Base-by-base conservation (phyloP, 2,113 vertebrate genomes). In the Phylloscopus whistleri region DNA sequence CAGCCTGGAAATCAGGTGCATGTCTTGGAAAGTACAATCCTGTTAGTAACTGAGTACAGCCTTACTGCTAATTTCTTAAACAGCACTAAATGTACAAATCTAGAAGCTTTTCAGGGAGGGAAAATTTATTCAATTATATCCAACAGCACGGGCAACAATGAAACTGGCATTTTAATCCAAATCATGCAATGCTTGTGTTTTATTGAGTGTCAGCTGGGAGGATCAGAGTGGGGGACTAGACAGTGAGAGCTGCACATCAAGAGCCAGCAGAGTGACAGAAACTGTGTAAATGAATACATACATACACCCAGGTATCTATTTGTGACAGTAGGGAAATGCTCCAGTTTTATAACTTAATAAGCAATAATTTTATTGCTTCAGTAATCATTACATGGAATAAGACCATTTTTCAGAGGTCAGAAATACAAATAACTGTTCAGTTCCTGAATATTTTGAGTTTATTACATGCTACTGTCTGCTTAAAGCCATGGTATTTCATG, bases 301-400 rank as follows among this genome's bases (percentile, higher is more conserved):
- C 9, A 23, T 1, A 35, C 8, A 39, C 11, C 27, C 7, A 30
- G 2, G 37, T 28, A 30, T 2, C 0, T 14, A 24, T 41, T 37
- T 51, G 48, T 21, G 35, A 31, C 26, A 56, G 35, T 0, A 60
- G 33, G 18, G 66, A 82, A 59, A 63, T 13, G 8, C 14, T 68
- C 35, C 8, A 1, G 7, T 39, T 85, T 64, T 31, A 3, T 31
- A 68, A 27, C 35, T 59, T 43, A 43, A 22, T 68, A 52, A 60
- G 7, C 11, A 37, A 27, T 33, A 33, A 33, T 60, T 68, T 37
- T 24, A 39, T 51, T 2, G 0, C 20, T 81, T 69, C 46, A 37
- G 51, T 9, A 49, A 49, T 31, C 16, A 16, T 48, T 60, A 39
- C 15, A 56, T 0, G 0, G n/a, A 76, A 11, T 5, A 44, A 18